Evolutionary conservation across 2,113 vertebrate genomes (phyloP).

Genomic region (Grus americana): DNA sequence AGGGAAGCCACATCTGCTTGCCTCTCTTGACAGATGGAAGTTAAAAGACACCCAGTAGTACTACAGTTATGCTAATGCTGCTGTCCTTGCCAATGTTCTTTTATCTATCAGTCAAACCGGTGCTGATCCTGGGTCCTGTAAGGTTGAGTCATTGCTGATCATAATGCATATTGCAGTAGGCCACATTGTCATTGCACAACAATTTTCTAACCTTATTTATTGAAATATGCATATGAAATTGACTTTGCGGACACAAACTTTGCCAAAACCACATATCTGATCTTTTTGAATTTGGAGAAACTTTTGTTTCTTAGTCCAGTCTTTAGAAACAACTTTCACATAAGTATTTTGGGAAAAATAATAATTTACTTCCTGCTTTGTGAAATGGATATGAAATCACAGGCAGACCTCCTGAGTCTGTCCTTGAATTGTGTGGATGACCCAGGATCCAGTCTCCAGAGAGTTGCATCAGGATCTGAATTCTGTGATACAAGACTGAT

Average conservation of each 20-base stretch:
- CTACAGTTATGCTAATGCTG: not conserved
- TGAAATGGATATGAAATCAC: not conserved
- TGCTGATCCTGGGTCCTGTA: not conserved
- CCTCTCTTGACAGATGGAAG: constrained; percentile 48
- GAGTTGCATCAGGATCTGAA: not conserved
- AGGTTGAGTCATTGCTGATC: not conserved
- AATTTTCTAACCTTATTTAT: not conserved
- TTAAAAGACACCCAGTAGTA: constrained; percentile 29
- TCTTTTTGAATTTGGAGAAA: not conserved
- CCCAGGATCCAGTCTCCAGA: not conserved
- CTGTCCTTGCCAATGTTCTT: not conserved
- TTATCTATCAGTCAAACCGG: not conserved
- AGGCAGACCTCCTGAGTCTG: not conserved
- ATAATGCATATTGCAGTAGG: not conserved
- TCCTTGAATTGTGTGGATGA: not conserved
- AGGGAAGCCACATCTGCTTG: constrained; percentile 40
- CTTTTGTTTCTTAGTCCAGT: not conserved
- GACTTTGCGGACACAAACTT: not conserved
- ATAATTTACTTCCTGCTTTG: not conserved
- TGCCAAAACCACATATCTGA: not conserved
- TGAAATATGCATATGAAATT: not conserved
- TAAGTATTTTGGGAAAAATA: not conserved
- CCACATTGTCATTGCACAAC: not conserved
- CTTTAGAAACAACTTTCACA: not conserved
- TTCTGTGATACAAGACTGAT: not conserved